These are phyloP conservation scores for Dendroctonus valens DNA, from an alignment of 1,140 invertebrate species.

Conservation along the genomic window DNA sequence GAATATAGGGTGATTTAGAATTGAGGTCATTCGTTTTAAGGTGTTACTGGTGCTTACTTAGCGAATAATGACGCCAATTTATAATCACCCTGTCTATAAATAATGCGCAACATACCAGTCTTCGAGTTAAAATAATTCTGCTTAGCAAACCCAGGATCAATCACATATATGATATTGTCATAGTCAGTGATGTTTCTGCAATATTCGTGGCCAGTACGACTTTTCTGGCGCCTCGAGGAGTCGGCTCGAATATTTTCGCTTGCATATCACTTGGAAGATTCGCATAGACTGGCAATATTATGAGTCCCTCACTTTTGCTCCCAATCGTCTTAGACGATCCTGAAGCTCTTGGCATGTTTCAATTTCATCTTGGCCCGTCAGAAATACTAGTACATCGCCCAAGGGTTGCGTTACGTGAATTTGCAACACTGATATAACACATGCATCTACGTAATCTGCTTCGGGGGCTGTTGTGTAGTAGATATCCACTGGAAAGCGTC, in stretches of 20 bases:
- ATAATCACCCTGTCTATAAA: too few relatives aligned
- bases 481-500: constrained; percentile 88
- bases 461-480: constrained; percentile 99
- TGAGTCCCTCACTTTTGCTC: too few relatives aligned
- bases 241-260: constrained; percentile 96
- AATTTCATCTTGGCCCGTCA: too few relatives aligned
- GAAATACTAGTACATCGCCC: constrained; percentile 97
- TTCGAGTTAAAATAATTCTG: constrained; percentile 99
- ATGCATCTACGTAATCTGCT: constrained; percentile 97
- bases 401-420: constrained; percentile 95
- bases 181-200: constrained; percentile 98
- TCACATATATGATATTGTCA: constrained; percentile 98
- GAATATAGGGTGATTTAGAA: too few relatives aligned
- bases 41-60: neutral
- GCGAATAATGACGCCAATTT: neutral
- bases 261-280: too few relatives aligned
- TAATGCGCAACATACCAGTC: constrained; percentile 31
- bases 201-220: constrained; percentile 98
- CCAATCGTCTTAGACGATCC: too few relatives aligned
- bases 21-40: neutral
- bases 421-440: constrained; percentile 94
- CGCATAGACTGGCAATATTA: too few relatives aligned
- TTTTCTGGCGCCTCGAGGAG: constrained; percentile 92
- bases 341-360: too few relatives aligned
- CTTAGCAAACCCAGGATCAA: constrained; percentile 99